Evolutionary conservation across 1,140 invertebrate species (phyloP).

Genomic region (Tribolium castaneum): DNA sequence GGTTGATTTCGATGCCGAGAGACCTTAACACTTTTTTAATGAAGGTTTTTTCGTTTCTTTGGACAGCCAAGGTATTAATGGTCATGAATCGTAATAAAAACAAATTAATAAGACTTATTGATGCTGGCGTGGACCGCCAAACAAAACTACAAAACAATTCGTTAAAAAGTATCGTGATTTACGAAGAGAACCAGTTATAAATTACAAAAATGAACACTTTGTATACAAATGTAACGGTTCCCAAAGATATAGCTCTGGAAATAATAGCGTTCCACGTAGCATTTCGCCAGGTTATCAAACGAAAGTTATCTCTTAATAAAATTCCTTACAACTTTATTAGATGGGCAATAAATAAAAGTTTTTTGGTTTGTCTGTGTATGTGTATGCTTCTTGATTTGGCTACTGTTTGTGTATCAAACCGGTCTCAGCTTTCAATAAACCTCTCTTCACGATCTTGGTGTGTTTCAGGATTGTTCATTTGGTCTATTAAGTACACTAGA

Average conservation of each 20-base stretch:
- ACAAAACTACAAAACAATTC: slow-evolving; percentile 1
- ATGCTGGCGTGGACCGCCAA: not conserved
- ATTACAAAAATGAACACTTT: slow-evolving; percentile 39
- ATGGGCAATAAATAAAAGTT: slow-evolving; percentile 48
- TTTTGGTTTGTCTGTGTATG: slow-evolving; percentile 45
- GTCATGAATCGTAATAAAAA: not conserved
- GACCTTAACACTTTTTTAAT: not conserved
- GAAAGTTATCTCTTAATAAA: slow-evolving; percentile 51
- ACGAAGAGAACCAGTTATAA: slow-evolving; percentile 23
- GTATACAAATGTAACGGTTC: slow-evolving; percentile 43
- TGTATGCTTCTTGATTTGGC: slow-evolving; percentile 46
- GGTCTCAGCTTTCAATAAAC: slow-evolving; percentile 41
- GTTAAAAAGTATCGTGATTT: slow-evolving; percentile 12
- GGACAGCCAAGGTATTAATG: not conserved
- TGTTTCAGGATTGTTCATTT: slow-evolving; percentile 43
- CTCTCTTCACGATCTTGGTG: slow-evolving; percentile 32
- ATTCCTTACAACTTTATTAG: slow-evolving; percentile 53
- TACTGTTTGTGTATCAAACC: slow-evolving; percentile 49
- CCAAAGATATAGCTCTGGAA: slow-evolving; percentile 36
- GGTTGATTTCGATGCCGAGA: not conserved
- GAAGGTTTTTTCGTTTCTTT: not conserved
- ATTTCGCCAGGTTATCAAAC: slow-evolving; percentile 50
- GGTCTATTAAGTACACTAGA: slow-evolving; percentile 34
- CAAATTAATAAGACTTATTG: slow-evolving; percentile 8
- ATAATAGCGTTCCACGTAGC: slow-evolving; percentile 43